phyloP scores from a whole-genome alignment of 1,140 invertebrate species.

The Rhynchophorus ferrugineus region DNA sequence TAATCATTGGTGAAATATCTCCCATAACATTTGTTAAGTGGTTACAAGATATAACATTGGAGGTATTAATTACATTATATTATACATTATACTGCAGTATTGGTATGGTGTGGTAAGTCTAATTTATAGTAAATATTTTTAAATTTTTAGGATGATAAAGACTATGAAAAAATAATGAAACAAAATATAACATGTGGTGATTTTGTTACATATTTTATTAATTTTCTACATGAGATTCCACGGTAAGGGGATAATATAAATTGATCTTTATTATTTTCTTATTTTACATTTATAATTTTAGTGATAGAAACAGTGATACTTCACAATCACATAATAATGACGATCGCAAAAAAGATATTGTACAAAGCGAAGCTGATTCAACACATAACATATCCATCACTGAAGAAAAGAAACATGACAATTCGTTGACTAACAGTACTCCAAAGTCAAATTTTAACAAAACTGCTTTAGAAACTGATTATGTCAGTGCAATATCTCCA shows the following conservation, averaged over 20 bases:
- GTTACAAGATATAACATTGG: not conserved
- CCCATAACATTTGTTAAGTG: constrained; percentile 9
- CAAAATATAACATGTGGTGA: constrained; percentile 28
- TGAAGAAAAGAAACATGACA: not conserved
- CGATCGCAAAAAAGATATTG: not conserved
- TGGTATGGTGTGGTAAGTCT: no score
- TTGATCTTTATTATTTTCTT: not conserved
- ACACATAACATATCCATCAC: not conserved
- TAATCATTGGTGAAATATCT: constrained; percentile 11
- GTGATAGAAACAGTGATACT: no score
- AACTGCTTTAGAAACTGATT: constrained; percentile 1
- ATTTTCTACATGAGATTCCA: constrained; percentile 35
- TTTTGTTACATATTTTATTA: constrained; percentile 37
- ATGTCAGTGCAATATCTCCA: constrained; percentile 31
- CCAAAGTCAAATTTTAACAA: constrained; percentile 18
- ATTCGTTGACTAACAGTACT: constrained; percentile 16
- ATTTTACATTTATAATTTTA: no score
- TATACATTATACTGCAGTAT: not conserved
- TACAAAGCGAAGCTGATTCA: not conserved
- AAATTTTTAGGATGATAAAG: constrained; percentile 9
- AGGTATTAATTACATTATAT: constrained; percentile 2
- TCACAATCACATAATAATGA: not conserved
- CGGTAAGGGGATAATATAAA: constrained; percentile 21
- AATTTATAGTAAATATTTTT: no score
- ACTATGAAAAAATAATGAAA: constrained; percentile 13